Conservation (phyloP, 2,113 vertebrate genomes). For the Chunga burmeisteri region DNA sequence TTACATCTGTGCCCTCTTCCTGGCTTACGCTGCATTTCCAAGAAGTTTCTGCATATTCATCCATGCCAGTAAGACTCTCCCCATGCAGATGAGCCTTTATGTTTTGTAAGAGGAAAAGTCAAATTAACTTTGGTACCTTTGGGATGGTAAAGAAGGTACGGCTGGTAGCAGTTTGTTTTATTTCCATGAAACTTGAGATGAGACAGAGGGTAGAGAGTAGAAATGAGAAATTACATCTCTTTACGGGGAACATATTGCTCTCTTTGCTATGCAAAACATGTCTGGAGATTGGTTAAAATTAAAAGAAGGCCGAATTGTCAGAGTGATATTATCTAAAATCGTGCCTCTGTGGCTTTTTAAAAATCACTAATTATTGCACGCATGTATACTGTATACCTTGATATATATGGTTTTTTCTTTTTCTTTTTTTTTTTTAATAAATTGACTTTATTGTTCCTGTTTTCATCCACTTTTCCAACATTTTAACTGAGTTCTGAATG, state of each 20-base stretch:
- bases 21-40: background rate
- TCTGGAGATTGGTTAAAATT: background rate
- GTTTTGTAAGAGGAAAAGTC: background rate
- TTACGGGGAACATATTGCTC: background rate
- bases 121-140: background rate
- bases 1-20: background rate
- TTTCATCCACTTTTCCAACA: background rate
- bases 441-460: background rate
- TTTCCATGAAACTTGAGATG: background rate
- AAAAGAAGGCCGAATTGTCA: background rate
- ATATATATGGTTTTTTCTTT: background rate
- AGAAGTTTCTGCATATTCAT: background rate
- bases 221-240: background rate
- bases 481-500: background rate
- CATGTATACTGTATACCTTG: background rate
- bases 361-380: background rate
- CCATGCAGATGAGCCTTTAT: background rate
- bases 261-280: background rate
- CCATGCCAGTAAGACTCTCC: background rate
- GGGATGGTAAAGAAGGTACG: background rate
- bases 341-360: background rate
- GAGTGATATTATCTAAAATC: background rate
- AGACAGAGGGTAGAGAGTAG: background rate
- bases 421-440: background rate
- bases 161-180: background rate